Conservation (phyloP, 37 sponge, comb jelly and placozoan genomes). For the Cladorhizidae sp. region DNA sequence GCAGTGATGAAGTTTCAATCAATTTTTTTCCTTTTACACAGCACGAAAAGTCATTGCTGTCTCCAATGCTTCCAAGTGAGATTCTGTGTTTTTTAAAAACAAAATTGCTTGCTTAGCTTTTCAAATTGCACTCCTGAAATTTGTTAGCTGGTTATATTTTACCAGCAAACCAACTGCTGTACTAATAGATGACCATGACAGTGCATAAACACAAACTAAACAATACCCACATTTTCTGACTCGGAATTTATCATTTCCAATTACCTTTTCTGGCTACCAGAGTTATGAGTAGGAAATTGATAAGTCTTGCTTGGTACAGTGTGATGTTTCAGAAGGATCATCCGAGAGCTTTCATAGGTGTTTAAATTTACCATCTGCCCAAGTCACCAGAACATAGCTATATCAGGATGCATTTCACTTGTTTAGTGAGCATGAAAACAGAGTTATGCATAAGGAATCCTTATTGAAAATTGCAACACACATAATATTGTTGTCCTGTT, state of each 20-base stretch:
- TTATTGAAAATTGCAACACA: no score
- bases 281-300: conserved; percentile 21
- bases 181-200: conserved; percentile 12
- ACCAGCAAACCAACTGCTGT: conserved; percentile 23
- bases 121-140: conserved; percentile 35
- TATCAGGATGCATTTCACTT: no score
- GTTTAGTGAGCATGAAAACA: no score
- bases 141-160: conserved; percentile 30
- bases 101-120: conserved; percentile 22
- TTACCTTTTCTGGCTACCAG: conserved; percentile 7
- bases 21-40: conserved; percentile 51
- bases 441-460: no score
- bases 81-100: conserved; percentile 15
- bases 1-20: conserved; percentile 42
- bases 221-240: conserved; percentile 52
- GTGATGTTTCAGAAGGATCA: conserved; percentile 9
- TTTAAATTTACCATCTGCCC: background rate
- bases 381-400: no score
- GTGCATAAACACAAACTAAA: background rate
- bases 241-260: conserved; percentile 55
- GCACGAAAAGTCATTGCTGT: conserved; percentile 25
- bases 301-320: conserved; percentile 34
- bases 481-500: no score
- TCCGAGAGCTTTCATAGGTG: no score
- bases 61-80: conserved; percentile 39